Evolutionary conservation across 2,797 vertebrate genomes (phyloP).

Genomic region (Lagocephalus sceleratus): DNA sequence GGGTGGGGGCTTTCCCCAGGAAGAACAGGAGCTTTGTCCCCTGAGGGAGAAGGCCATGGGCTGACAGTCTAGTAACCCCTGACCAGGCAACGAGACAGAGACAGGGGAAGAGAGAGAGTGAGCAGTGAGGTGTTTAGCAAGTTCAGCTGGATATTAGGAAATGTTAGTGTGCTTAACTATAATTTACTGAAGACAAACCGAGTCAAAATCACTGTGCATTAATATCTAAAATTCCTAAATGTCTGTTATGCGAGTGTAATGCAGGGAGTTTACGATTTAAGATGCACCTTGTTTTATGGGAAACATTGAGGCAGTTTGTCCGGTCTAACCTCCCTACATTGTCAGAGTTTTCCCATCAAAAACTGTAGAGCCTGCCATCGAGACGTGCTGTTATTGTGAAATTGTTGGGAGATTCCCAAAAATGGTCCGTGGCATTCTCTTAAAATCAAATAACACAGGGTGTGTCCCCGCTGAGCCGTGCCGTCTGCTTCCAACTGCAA

Average conservation of each 20-base stretch:
- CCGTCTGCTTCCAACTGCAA: no score
- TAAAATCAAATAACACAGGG: no score
- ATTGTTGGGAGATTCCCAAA: no score
- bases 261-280: no score
- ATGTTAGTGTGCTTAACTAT: slow-evolving; percentile 6
- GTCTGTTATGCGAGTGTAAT: no score
- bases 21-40: slow-evolving; percentile 82
- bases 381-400: neutral
- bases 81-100: slow-evolving; percentile 36
- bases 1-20: slow-evolving; percentile 79
- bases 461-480: no score
- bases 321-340: neutral
- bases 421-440: no score
- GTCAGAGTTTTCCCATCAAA: neutral
- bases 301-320: slow-evolving; percentile 10
- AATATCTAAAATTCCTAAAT: no score
- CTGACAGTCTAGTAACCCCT: slow-evolving; percentile 73
- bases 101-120: slow-evolving; percentile 9
- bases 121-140: slow-evolving; percentile 3
- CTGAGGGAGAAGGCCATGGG: slow-evolving; percentile 64
- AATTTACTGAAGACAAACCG: neutral
- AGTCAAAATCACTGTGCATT: no score
- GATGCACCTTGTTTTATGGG: no score
- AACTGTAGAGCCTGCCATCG: neutral
- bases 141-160: neutral